A percentile compares a stretch with the other conserved stretches of the same genome.
These are phyloP conservation scores for Drosophila sordidula DNA, from an alignment of 2,888 invertebrate genomes.

Conservation along the genomic window DNA sequence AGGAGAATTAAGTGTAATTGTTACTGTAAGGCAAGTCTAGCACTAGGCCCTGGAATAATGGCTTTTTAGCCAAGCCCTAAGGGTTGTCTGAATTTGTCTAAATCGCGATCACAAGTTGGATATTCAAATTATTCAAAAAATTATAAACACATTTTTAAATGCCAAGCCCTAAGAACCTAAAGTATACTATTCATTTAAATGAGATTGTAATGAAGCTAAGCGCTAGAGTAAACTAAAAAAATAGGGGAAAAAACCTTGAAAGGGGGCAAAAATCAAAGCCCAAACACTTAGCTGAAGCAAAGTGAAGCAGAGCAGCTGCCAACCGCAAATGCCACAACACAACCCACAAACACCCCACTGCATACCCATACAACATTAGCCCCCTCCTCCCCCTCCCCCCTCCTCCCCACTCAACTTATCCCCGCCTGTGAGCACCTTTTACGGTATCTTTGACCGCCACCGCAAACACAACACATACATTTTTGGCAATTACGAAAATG, in stretches of 20 bases:
- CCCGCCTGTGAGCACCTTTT: conserved; percentile 11
- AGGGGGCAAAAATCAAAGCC: conserved; percentile 13
- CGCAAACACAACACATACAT: conserved; percentile 50
- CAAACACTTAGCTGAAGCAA: conserved; percentile 26
- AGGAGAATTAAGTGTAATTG: no score
- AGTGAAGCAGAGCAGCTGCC: conserved; percentile 19
- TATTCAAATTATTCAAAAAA: background rate
- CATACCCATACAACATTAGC: conserved; percentile 7
- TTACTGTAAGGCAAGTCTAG: no score
- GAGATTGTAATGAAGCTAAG: no score
- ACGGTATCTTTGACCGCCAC: conserved; percentile 44
- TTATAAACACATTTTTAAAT: no score
- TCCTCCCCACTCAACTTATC: background rate
- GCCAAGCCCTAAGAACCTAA: no score
- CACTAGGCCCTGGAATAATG: no score
- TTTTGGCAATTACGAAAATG: conserved; percentile 57
- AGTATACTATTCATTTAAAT: no score
- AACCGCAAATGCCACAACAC: conserved; percentile 54
- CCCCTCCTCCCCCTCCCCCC: background rate
- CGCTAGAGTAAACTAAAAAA: background rate
- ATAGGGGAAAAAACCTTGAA: conserved; percentile 3
- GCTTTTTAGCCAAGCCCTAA: no score
- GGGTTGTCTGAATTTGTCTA: no score
- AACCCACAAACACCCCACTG: conserved; percentile 18
- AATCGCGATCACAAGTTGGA: no score